Evolutionary conservation across 1,140 invertebrate species (phyloP).

Genomic region (Epicauta chinensis): DNA sequence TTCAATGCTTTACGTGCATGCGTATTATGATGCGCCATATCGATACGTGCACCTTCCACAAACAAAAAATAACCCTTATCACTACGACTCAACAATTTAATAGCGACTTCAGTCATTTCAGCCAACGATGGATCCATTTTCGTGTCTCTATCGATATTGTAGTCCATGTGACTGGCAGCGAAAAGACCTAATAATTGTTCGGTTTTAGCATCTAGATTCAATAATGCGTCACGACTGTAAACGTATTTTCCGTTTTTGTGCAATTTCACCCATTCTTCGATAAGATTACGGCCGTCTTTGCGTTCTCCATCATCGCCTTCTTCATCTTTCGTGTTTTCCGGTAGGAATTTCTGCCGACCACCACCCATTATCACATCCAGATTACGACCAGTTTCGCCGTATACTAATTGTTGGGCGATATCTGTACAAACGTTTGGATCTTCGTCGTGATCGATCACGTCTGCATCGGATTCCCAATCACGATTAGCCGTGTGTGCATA

Average conservation of each 20-base stretch:
- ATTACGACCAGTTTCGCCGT: constrained; percentile 54
- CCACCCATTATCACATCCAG: constrained; percentile 59
- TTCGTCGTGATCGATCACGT: constrained; percentile 43
- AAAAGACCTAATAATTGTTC: constrained; percentile 56
- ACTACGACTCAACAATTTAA: constrained; percentile 64
- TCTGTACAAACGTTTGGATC: constrained; percentile 46
- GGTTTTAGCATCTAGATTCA: constrained; percentile 30
- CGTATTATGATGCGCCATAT: constrained; percentile 62
- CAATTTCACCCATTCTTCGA: constrained; percentile 44
- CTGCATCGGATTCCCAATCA: constrained; percentile 71
- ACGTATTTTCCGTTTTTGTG: constrained; percentile 50
- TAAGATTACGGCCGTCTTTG: constrained; percentile 46
- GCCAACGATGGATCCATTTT: constrained; percentile 53
- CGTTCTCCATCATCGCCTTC: constrained; percentile 45
- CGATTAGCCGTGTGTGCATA: constrained; percentile 74
- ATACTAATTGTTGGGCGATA: constrained; percentile 54
- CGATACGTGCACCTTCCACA: constrained; percentile 64
- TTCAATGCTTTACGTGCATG: constrained; percentile 54
- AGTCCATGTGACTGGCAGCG: constrained; percentile 45
- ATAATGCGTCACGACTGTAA: constrained; percentile 51
- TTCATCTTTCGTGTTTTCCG: too few relatives aligned
- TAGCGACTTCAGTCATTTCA: constrained; percentile 74
- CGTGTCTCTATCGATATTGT: constrained; percentile 49
- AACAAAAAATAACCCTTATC: constrained; percentile 62
- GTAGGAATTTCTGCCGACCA: too few relatives aligned